These are phyloP conservation scores for Beris chalybata DNA, from an alignment of 2,888 invertebrate genomes.

Conservation along the genomic window DNA sequence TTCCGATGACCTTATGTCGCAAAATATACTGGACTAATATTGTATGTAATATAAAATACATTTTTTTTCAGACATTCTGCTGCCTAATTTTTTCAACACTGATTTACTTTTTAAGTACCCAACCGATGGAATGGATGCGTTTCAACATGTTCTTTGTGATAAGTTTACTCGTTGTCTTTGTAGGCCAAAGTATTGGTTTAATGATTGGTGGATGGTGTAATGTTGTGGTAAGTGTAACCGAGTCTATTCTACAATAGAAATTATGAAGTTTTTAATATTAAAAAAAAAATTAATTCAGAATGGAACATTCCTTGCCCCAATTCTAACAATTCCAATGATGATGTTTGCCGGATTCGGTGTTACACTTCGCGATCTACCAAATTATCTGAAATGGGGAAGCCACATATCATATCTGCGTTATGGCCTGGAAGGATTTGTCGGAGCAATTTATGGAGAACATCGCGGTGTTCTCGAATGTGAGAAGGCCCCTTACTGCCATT, in stretches of 20 bases:
- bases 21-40: too few species aligned
- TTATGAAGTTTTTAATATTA: slow-evolving; percentile 1
- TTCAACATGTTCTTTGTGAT: slow-evolving; percentile 86
- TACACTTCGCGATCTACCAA: slow-evolving; percentile 80
- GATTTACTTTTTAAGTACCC: slow-evolving; percentile 87
- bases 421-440: slow-evolving; percentile 83
- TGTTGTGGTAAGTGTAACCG: slow-evolving; percentile 70
- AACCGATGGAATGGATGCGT: slow-evolving; percentile 77
- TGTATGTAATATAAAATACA: slow-evolving; percentile 29
- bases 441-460: slow-evolving; percentile 81
- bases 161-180: slow-evolving; percentile 79
- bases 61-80: slow-evolving; percentile 62
- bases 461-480: slow-evolving; percentile 76
- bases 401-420: slow-evolving; percentile 90
- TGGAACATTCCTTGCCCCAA: slow-evolving; percentile 92
- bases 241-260: neutral
- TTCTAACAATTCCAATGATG: slow-evolving; percentile 90
- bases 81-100: slow-evolving; percentile 72
- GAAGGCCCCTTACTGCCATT: slow-evolving; percentile 76
- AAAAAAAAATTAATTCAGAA: slow-evolving; percentile 62
- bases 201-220: slow-evolving; percentile 88
- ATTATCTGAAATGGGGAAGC: slow-evolving; percentile 87
- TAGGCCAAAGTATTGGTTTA: slow-evolving; percentile 90
- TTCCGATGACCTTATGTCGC: too few species aligned
- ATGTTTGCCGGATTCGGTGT: slow-evolving; percentile 97